Conservation (phyloP, 1,140 invertebrate genomes). For the Ladona fulva region DNA sequence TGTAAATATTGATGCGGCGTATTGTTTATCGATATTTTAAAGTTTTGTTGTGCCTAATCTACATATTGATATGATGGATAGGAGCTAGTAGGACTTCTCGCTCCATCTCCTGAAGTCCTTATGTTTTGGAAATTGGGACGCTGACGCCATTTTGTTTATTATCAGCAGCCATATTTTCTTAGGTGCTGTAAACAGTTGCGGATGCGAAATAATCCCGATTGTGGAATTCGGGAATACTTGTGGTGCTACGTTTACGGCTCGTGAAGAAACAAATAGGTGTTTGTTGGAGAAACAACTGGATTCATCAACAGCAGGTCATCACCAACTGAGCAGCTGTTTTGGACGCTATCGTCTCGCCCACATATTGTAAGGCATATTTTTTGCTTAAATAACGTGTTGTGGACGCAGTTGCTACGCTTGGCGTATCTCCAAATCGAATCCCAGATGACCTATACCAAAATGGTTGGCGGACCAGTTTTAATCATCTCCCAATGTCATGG, state of each 20-base stretch:
- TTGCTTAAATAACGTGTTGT: background rate
- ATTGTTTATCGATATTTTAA: slow-evolving; percentile 9
- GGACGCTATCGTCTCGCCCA: background rate
- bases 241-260: slow-evolving; percentile 6
- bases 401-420: background rate
- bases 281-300: slow-evolving; percentile 4
- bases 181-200: slow-evolving; percentile 7
- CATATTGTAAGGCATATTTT: background rate
- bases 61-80: background rate
- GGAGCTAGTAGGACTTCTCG: background rate
- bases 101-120: background rate
- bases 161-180: slow-evolving; percentile 9
- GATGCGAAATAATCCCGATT: background rate
- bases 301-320: background rate
- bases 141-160: slow-evolving; percentile 9
- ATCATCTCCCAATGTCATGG: slow-evolving; percentile 8
- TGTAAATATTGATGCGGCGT: slow-evolving; percentile 5
- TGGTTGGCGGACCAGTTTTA: slow-evolving; percentile 3
- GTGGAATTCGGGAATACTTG: background rate
- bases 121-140: slow-evolving; percentile 4
- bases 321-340: background rate
- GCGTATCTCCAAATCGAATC: background rate
- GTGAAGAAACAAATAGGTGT: background rate
- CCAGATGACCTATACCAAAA: slow-evolving; percentile 4
- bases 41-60: background rate